Base-by-base conservation (phyloP, 2,888 invertebrate genomes). In the Leptopilina drosophilae region DNA sequence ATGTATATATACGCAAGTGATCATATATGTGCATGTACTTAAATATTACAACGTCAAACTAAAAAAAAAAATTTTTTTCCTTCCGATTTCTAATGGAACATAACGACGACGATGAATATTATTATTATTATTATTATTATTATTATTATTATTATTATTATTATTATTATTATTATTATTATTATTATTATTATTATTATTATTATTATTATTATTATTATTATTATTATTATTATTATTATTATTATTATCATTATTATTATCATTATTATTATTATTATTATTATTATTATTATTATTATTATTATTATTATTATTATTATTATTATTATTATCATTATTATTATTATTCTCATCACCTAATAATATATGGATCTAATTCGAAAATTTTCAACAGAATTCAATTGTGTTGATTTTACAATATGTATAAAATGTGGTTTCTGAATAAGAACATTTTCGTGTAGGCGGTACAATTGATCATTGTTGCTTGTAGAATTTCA, bases 381-480 rank as follows among this genome's bases (percentile, higher is more conserved):
- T 56, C n/a, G n/a, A 56, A 56, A 33, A 14, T 53, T 73, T 73
- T 14, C 33, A 56, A 64, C 33, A 64, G 40, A 33, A 33, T 33
- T 4, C 33, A 33, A 33, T 33, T 0, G n/a, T 33, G 33, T 9
- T 11, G 12, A 33, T 73, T 73, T 73, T 33, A n/a, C 14, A 73
- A 73, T 62, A 15, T 2, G 8, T 33, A 11, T 8, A 73, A 56
- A 20, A 15, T 2, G 1, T n/a, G 59, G 15, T 3, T 59, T 15
- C 20, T 9, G n/a, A 59, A 59, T 26, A 64, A 20, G 20, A 69
- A 69, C 12, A 53, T 69, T 42, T 53, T 53, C 9, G 9, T 7
- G 53, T 69, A 14, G 53, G 53, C 53, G 33, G 69, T 53, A 69
- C 69, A 69, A 26, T 69, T 20, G 67, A 67, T 49, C 67, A 67